A percentile compares a stretch with the other conserved stretches of the same genome.
Evolutionary conservation across 2,888 invertebrate species (phyloP).

Genomic region (Hypselothyrea guttata): DNA sequence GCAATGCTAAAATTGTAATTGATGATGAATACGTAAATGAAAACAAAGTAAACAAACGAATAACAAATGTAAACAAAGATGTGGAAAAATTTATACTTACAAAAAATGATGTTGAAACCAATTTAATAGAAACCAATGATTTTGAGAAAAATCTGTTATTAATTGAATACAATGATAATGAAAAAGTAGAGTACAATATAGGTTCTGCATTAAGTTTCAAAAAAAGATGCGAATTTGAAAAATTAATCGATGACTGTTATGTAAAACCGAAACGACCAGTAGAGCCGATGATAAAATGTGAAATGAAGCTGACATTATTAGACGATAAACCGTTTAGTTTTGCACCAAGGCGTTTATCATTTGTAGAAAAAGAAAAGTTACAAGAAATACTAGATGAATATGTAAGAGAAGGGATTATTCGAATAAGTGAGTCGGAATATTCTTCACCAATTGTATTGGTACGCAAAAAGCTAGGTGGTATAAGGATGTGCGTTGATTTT

Average conservation of each 20-base stretch:
- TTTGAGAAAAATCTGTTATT: no score
- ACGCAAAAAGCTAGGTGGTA: slow-evolving; percentile 13
- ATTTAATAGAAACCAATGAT: no score
- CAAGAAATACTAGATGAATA: slow-evolving; percentile 6
- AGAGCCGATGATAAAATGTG: slow-evolving; percentile 5
- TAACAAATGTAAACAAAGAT: not conserved
- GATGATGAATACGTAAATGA: no score
- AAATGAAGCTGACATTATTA: slow-evolving; percentile 5
- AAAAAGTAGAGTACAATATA: no score
- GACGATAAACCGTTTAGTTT: slow-evolving; percentile 8
- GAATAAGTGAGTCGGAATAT: slow-evolving; percentile 15
- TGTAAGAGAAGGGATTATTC: slow-evolving; percentile 2
- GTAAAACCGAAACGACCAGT: slow-evolving; percentile 1
- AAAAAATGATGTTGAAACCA: no score
- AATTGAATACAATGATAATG: no score
- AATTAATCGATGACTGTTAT: slow-evolving; percentile 3
- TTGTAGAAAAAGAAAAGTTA: slow-evolving; percentile 5
- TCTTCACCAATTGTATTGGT: slow-evolving; percentile 18
- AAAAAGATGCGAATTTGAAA: not conserved
- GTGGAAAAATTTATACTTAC: no score
- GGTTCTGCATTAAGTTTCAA: no score
- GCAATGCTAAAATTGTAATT: not conserved
- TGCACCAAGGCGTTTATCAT: slow-evolving; percentile 6
- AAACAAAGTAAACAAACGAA: no score
- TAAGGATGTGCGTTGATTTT: slow-evolving; percentile 18